phyloP scores from a whole-genome alignment of 2,888 invertebrate genomes.

The Dynastes maya region DNA sequence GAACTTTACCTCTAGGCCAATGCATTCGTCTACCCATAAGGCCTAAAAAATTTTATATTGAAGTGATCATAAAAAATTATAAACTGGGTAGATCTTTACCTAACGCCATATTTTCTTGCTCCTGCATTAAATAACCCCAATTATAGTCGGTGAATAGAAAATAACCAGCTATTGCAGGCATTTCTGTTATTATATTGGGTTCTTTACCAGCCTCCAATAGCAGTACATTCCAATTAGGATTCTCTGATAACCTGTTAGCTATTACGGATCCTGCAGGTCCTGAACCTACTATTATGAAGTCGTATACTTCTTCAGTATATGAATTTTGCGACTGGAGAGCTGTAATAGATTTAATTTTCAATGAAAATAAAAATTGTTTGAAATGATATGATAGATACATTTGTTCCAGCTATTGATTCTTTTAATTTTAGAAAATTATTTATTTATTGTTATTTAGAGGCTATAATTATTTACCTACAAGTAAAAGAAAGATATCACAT shows the following conservation, averaged over 20 bases:
- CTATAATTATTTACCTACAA: no score
- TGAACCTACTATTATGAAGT: constrained; percentile 69
- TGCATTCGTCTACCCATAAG: constrained; percentile 45
- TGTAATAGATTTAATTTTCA: not conserved
- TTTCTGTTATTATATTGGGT: constrained; percentile 70
- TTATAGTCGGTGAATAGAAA: constrained; percentile 69
- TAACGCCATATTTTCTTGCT: constrained; percentile 70
- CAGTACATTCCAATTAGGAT: constrained; percentile 72
- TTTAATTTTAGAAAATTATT: no score
- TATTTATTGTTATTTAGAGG: no score
- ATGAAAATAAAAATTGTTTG: no score
- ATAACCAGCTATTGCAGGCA: constrained; percentile 70
- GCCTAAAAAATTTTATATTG: constrained; percentile 36
- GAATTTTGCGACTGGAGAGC: not conserved
- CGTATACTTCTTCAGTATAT: constrained; percentile 58
- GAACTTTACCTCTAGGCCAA: constrained; percentile 62
- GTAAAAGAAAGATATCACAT: no score
- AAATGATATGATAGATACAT: not conserved
- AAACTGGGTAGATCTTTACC: constrained; percentile 59
- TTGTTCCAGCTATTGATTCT: no score
- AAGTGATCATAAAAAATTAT: not conserved
- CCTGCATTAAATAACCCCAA: constrained; percentile 70
- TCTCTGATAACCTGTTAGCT: constrained; percentile 70
- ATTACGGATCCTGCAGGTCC: constrained; percentile 71
- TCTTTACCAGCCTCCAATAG: constrained; percentile 75